Evolutionary conservation across 1,140 invertebrate species (phyloP).

Genomic region (Drosophila bocqueti): DNA sequence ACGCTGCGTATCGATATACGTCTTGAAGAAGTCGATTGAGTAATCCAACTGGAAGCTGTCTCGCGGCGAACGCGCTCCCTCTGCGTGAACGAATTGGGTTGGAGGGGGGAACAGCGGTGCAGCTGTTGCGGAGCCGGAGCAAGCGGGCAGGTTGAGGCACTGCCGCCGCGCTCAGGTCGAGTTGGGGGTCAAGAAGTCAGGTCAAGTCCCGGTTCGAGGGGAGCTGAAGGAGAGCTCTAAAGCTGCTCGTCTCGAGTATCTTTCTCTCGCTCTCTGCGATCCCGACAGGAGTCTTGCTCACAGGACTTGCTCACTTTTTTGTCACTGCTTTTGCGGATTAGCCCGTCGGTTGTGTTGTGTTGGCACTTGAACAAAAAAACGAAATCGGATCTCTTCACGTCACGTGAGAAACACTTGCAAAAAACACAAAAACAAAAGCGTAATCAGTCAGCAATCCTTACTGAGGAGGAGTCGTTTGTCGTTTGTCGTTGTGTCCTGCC

Average conservation of each 20-base stretch:
- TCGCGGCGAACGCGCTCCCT: slow-evolving; percentile 65
- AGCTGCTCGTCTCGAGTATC: not conserved
- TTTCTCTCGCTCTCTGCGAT: not conserved
- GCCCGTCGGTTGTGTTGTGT: not conserved
- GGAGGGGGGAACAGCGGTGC: not conserved
- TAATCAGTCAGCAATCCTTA: not conserved
- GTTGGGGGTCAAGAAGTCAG: too few relatives aligned
- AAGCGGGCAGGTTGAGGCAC: slow-evolving; percentile 3
- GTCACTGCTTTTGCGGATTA: slow-evolving; percentile 3
- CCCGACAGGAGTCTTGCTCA: not conserved
- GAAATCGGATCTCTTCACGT: not conserved
- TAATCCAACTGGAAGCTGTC: slow-evolving; percentile 83
- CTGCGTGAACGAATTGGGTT: slow-evolving; percentile 19
- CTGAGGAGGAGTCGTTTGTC: not conserved
- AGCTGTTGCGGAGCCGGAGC: slow-evolving; percentile 1
- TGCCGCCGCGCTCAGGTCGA: not conserved
- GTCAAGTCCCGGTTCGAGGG: not conserved
- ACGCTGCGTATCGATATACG: slow-evolving; percentile 85
- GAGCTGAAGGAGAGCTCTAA: not conserved
- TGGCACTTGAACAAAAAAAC: slow-evolving; percentile 16
- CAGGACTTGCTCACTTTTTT: not conserved
- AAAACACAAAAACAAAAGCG: slow-evolving; percentile 6
- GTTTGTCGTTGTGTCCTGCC: not conserved
- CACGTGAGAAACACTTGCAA: not conserved
- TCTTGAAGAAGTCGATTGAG: slow-evolving; percentile 84